These are phyloP conservation scores for Solenodon paradoxus DNA, from an alignment of 2,113 vertebrate genomes.

Conservation along the genomic window DNA sequence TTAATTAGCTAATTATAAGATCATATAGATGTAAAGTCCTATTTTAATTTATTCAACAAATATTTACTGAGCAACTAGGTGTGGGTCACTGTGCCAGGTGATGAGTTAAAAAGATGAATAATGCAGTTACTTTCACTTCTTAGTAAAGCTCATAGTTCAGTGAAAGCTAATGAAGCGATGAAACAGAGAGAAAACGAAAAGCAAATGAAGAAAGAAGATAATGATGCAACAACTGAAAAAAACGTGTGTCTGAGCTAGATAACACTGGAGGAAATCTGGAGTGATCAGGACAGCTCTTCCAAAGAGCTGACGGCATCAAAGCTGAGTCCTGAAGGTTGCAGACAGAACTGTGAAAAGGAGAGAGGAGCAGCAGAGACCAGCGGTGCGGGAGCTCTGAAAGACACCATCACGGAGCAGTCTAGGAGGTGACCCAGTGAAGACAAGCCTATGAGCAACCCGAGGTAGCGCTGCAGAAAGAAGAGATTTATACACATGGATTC, in stretches of 20 bases:
- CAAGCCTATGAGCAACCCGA: background rate
- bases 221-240: background rate
- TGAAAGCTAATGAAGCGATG: background rate
- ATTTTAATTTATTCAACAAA: constrained; percentile 6
- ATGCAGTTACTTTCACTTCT: background rate
- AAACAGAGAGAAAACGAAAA: background rate
- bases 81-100: background rate
- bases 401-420: background rate
- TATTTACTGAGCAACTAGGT: background rate
- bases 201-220: background rate
- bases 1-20: background rate
- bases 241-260: background rate
- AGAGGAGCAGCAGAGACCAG: background rate
- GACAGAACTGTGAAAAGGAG: background rate
- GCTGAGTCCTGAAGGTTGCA: background rate
- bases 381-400: background rate
- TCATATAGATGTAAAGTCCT: background rate
- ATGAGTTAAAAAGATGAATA: background rate
- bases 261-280: background rate
- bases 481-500: background rate
- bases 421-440: background rate
- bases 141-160: background rate
- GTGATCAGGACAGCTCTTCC: background rate
- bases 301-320: background rate
- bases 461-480: background rate